Percentiles rank a stretch among this genome's conserved stretches.
Evolutionary conservation across 2,888 invertebrate genomes (phyloP).

Genomic region (Tetranychus truncatus): DNA sequence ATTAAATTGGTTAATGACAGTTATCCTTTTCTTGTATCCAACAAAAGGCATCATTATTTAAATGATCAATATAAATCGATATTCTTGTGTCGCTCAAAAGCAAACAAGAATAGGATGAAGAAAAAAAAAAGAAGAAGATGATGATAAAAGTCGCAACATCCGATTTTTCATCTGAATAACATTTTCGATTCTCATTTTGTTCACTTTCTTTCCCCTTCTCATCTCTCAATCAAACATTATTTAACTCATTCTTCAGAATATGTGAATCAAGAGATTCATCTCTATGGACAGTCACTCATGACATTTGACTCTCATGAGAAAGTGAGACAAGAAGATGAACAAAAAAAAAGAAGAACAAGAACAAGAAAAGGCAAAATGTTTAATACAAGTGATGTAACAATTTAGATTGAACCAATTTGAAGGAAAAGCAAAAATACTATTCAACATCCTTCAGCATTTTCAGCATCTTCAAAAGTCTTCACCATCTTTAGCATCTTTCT

Average conservation of each 20-base stretch:
- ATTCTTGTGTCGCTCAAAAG: no score
- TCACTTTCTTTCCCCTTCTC: conserved; percentile 4
- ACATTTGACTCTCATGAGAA: background rate
- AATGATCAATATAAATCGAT: background rate
- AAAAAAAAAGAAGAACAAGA: background rate
- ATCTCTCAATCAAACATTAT: background rate
- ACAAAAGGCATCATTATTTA: background rate
- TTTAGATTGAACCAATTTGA: background rate
- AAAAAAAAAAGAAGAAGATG: background rate
- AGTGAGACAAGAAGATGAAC: no score
- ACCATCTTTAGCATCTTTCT: conserved; percentile 22
- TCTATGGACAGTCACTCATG: background rate
- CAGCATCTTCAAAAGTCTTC: conserved; percentile 16
- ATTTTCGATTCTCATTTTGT: background rate
- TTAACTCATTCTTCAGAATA: background rate
- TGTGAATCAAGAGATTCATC: background rate
- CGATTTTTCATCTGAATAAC: background rate
- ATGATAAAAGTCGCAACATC: background rate
- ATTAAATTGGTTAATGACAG: background rate
- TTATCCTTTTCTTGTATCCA: background rate
- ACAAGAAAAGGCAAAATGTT: background rate
- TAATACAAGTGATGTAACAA: background rate
- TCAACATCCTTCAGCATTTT: background rate
- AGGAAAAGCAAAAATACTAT: no score
- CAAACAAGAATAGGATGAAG: background rate